phyloP scores from a whole-genome alignment of 2,797 vertebrate genomes.

The Ambastaia sidthimunki region DNA sequence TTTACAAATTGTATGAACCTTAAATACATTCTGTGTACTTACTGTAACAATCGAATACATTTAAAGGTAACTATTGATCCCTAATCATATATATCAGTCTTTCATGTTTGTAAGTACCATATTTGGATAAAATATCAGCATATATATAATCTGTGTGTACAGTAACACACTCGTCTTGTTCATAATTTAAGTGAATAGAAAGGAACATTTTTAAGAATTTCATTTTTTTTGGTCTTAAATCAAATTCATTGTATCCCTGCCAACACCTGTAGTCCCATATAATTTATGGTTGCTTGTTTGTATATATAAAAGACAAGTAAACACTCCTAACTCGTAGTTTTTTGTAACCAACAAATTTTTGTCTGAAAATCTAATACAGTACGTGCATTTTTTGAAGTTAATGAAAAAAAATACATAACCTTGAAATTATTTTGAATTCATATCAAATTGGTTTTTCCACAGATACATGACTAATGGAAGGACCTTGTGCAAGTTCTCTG shows the following conservation, averaged over 20 bases:
- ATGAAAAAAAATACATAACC: neutral
- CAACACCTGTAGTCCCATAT: neutral
- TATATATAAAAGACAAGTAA: neutral
- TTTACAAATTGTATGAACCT: neutral
- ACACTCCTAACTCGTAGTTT: neutral
- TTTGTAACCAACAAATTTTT: no score
- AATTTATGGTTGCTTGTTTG: neutral
- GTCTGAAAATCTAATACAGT: neutral
- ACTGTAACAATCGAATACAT: neutral
- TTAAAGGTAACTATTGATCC: neutral
- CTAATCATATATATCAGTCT: neutral
- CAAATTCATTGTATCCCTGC: constrained; percentile 5
- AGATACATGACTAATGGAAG: neutral
- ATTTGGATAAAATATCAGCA: no score
- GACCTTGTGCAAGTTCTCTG: constrained; percentile 5
- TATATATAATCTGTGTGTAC: no score
- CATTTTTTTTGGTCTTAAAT: neutral
- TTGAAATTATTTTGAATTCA: constrained; percentile 4
- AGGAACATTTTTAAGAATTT: neutral
- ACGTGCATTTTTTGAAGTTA: neutral
- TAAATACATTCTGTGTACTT: neutral
- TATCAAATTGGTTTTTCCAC: neutral
- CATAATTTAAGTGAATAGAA: neutral
- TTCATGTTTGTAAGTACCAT: neutral
- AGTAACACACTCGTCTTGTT: neutral